These are phyloP conservation scores for Nettapus auritus DNA, from an alignment of 2,113 vertebrate genomes.

Conservation along the genomic window DNA sequence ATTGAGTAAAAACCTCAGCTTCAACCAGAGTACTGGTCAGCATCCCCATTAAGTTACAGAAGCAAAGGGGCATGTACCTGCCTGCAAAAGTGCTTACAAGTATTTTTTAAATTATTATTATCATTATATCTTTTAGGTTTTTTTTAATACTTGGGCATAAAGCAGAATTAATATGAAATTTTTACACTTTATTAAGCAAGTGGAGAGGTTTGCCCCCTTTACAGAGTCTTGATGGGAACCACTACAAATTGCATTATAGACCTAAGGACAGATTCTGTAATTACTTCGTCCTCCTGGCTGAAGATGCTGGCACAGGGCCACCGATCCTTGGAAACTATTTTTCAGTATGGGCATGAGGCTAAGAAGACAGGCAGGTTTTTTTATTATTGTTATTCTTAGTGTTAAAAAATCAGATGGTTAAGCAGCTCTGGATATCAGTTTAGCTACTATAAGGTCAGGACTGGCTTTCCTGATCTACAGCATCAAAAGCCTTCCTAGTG, in stretches of 20 bases:
- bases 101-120: not conserved
- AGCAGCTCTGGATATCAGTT: slow-evolving; percentile 32
- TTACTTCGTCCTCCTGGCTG: slow-evolving; percentile 9
- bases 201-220: not conserved
- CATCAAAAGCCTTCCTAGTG: not conserved
- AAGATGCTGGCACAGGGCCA: slow-evolving; percentile 12
- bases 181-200: not conserved
- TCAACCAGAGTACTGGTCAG: not conserved
- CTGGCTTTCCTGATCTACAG: slow-evolving; percentile 30
- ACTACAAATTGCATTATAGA: not conserved
- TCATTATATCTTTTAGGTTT: not conserved
- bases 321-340: not conserved
- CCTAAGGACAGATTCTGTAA: not conserved
- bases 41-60: not conserved
- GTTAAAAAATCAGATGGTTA: not conserved
- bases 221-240: not conserved
- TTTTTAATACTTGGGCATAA: not conserved
- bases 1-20: not conserved
- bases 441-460: slow-evolving; percentile 49
- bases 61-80: not conserved
- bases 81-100: not conserved
- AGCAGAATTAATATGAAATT: not conserved
- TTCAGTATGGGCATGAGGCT: not conserved
- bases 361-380: not conserved
- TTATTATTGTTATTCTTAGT: not conserved